Evolutionary conservation across 2,113 vertebrate species (phyloP), one percentile per base, ranked within the genome.

Genomic region (Callopanchax toddi): DNA sequence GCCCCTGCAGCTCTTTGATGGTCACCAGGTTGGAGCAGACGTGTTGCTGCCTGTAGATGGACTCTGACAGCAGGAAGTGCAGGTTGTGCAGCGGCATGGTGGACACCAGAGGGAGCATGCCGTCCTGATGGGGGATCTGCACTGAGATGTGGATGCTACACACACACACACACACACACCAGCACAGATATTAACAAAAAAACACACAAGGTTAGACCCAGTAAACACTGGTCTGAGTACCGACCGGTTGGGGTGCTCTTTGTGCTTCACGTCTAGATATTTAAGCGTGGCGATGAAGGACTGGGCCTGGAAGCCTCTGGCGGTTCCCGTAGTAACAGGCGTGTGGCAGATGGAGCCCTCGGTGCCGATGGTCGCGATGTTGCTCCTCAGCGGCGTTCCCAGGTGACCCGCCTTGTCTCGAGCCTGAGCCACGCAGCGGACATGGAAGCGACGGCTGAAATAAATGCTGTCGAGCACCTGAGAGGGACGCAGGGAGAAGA

Each of bases 381-480:
- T 97, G 91, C 97, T 99, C 51, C 97, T 91, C 74, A 99, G 87
- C 0, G 97, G 96, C 0, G 95, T 99, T 6, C 97, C 97, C 9
- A 89, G 91, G 0, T 97, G 96, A 39, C 96, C 96, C 0, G 93
- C 91, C 67, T 92, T 96, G 76, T 98, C 97, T 60, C 96, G 82
- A 1, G 97, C 97, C 80, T 98, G 96, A 46, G 97, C 97, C 74
- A 98, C 95, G 0, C 97, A 99, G 57, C 97, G 96, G 0, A 99
- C 88, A 0, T 98, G 97, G 92, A 99, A 99, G 1, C 96, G 91
- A 0, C 97, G 93, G 86, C 96, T 98, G 86, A 99, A 99, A 81
- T 99, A 99, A 82, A 99, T 97, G 71, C 96, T 98, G 87, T 99
- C 97, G 85, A 99, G 91, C 5, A 98, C 96, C 97, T 99, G 80